A percentile compares a stretch with the other conserved stretches of the same genome.
These are phyloP conservation scores for Helicoverpa zea DNA, from an alignment of 1,140 invertebrate genomes.

Conservation along the genomic window DNA sequence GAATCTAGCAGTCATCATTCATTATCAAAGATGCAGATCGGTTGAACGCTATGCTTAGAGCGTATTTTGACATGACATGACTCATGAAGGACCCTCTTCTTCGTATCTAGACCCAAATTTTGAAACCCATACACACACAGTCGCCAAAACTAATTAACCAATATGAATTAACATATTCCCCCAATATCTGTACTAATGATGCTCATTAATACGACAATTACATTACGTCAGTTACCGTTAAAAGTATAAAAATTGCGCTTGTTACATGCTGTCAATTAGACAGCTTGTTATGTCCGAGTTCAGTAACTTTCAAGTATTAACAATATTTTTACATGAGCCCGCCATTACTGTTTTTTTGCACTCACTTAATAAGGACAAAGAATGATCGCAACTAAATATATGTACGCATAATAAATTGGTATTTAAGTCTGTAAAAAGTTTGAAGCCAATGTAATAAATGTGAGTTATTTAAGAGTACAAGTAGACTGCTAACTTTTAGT, in stretches of 20 bases:
- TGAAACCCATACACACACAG: too few relatives aligned
- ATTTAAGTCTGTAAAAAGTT: conserved; percentile 32
- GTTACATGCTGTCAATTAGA: conserved; percentile 23
- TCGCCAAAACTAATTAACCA: too few relatives aligned
- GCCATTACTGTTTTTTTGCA: not conserved
- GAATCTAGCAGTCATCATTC: too few relatives aligned
- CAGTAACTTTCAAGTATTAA: conserved; percentile 21
- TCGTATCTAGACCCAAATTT: too few relatives aligned
- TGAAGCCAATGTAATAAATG: conserved; percentile 7
- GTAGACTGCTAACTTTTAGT: too few relatives aligned
- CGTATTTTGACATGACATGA: too few relatives aligned
- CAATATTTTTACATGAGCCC: conserved; percentile 4
- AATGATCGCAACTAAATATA: conserved; percentile 28
- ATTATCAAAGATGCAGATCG: too few relatives aligned
- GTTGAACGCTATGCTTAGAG: too few relatives aligned
- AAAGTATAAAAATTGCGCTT: not conserved
- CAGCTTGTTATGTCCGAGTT: not conserved
- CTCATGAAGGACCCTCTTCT: too few relatives aligned
- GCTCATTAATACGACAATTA: not conserved
- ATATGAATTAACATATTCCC: too few relatives aligned
- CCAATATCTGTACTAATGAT: too few relatives aligned
- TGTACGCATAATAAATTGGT: conserved; percentile 42
- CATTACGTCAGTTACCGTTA: not conserved
- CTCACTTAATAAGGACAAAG: conserved; percentile 8
- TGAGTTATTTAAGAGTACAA: not conserved